These are phyloP conservation scores for Corythoichthys haematopterus DNA, from an alignment of 2,113 vertebrate species.

Conservation along the genomic window DNA sequence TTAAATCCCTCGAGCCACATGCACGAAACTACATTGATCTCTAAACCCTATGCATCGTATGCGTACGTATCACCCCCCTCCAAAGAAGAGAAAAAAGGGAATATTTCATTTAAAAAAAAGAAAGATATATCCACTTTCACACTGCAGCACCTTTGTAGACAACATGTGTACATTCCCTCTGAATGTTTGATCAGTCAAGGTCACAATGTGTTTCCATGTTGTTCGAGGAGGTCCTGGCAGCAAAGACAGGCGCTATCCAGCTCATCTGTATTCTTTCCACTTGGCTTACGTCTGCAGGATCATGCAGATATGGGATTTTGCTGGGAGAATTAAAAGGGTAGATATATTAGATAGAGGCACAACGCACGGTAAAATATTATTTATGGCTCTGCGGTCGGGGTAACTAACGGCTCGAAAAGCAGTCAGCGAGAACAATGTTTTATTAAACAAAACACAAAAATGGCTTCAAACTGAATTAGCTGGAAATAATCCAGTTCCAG, in stretches of 20 bases:
- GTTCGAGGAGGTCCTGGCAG: constrained; percentile 44
- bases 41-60: constrained; percentile 14
- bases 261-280: constrained; percentile 70
- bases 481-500: constrained; percentile 45
- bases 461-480: constrained; percentile 48
- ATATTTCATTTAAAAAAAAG: constrained; percentile 42
- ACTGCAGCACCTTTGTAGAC: constrained; percentile 36
- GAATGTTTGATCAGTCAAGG: constrained; percentile 65
- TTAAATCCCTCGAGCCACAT: constrained; percentile 57
- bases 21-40: constrained; percentile 62
- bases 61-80: constrained; percentile 29
- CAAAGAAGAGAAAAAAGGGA: constrained; percentile 24
- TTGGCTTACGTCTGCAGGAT: constrained; percentile 59
- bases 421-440: constrained; percentile 57
- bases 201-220: constrained; percentile 53
- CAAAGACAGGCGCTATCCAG: constrained; percentile 34
- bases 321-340: constrained; percentile 57
- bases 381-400: constrained; percentile 61
- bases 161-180: constrained; percentile 39
- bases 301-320: constrained; percentile 60
- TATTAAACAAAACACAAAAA: constrained; percentile 25
- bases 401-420: constrained; percentile 57
- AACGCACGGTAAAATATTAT: constrained; percentile 57
- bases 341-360: constrained; percentile 46
- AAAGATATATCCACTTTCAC: constrained; percentile 28